phyloP scores from a whole-genome alignment of 2,888 invertebrate genomes.

The Epirrhoe alternata region DNA sequence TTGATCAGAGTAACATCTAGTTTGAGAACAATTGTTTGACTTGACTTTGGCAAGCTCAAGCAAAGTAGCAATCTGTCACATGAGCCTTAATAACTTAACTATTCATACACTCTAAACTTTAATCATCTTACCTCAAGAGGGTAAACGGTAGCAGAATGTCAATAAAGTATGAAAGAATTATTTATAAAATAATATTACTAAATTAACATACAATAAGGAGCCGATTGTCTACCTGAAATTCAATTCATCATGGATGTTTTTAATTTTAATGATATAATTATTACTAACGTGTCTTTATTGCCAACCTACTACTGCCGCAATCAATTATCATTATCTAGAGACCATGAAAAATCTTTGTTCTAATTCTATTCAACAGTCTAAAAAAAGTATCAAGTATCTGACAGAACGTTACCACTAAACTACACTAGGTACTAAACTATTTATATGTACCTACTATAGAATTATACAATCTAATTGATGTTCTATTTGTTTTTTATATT shows the following conservation, averaged over 20 bases:
- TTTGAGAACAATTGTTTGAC: too few species aligned
- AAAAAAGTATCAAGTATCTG: background rate
- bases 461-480: background rate
- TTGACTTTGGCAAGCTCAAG: too few species aligned
- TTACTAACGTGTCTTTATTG: too few species aligned
- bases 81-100: too few species aligned
- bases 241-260: background rate
- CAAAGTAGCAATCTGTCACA: too few species aligned
- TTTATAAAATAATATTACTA: background rate
- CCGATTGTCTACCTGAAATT: background rate
- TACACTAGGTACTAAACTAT: background rate
- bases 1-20: too few species aligned
- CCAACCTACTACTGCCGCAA: too few species aligned
- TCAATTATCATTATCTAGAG: too few species aligned
- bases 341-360: too few species aligned
- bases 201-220: background rate
- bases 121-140: too few species aligned
- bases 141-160: background rate
- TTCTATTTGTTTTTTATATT: constrained; percentile 8
- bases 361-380: too few species aligned
- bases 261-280: background rate
- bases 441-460: background rate
- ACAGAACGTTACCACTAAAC: background rate
- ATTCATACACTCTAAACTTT: too few species aligned
- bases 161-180: background rate